Evolutionary conservation across 2,888 invertebrate genomes (phyloP), one percentile per base, ranked within the genome.

Genomic region (Agrotis ipsilon): DNA sequence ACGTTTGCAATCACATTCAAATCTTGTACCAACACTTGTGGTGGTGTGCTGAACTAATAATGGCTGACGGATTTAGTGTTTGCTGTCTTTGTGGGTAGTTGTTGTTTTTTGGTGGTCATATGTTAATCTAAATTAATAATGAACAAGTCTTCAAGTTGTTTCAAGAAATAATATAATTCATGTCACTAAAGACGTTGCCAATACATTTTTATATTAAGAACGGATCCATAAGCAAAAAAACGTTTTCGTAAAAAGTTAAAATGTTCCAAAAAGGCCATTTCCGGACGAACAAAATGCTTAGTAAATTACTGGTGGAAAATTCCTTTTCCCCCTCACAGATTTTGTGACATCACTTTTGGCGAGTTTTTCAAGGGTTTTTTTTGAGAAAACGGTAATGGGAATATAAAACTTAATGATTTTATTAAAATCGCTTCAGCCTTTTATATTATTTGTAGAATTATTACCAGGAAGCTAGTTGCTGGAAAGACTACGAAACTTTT

Each of bases 1-100:
- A 61, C 67, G 75, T 60, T 70, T 75, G 75, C 86, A 76, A 78
- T 86, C 83, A 82, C 80, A 84, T 84, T 81, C 78, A 71, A 65
- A 76, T 83, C 76, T 76, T 72, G 68, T 61, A 59, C 75, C 68
- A 77, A 85, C 68, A 85, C 66, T 68, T 58, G n/a, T n/a, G 64
- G 61, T 32, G 62, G 59, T 79, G 68, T 75, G 51, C 55, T 70
- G 46, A 70, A 80, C 74, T 68, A 79, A 82, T 73, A 82, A 64
- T 52, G 58, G 21, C 18, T 45, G 61, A 16, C 51, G 51, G 58
- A 61, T 58, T 81, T 49, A n/a, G 32, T 49, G 49, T 78, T 77
- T 62, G 62, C 69, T 49, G 45, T 68, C 32, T 58, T 60, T 68
- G 62, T 66, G n/a, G 6, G 32, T 48, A n/a, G 39, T 52, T 46